These are phyloP conservation scores for Casuarius casuarius DNA, from an alignment of 2,113 vertebrate genomes.

Conservation along the genomic window DNA sequence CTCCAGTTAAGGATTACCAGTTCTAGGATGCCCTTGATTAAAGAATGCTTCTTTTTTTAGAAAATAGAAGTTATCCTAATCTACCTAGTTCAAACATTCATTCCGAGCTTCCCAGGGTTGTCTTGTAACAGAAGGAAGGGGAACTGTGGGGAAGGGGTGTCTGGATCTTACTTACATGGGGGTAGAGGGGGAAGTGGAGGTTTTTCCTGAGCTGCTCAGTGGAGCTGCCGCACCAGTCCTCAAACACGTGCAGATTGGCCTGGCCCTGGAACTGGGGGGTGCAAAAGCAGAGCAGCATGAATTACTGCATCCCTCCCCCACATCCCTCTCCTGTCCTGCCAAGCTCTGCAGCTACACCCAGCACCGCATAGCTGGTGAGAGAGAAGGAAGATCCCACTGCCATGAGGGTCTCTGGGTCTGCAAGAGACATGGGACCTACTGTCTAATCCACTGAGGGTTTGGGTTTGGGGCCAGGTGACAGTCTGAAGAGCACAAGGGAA, in stretches of 20 bases:
- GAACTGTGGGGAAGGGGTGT: neutral
- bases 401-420: fast-evolving
- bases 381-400: neutral
- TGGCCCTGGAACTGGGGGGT: conserved; percentile 82
- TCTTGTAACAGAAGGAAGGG: no score
- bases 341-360: fast-evolving
- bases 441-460: neutral
- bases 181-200: conserved; percentile 90
- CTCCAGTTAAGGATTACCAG: no score
- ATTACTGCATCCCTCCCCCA: neutral
- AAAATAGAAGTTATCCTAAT: no score
- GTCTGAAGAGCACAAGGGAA: neutral
- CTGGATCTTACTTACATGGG: conserved; percentile 84
- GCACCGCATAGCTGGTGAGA: neutral
- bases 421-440: neutral
- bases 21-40: no score
- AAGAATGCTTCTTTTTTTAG: no score
- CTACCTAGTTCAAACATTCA: no score
- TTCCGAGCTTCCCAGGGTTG: no score
- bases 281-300: neutral
- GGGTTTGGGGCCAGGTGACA: neutral
- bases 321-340: neutral
- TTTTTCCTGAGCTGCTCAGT: conserved; percentile 85
- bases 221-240: conserved; percentile 94
- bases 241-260: conserved; percentile 93